These are phyloP conservation scores for Azorinus chamasolen DNA, from an alignment of 2,888 invertebrate genomes.

Conservation along the genomic window DNA sequence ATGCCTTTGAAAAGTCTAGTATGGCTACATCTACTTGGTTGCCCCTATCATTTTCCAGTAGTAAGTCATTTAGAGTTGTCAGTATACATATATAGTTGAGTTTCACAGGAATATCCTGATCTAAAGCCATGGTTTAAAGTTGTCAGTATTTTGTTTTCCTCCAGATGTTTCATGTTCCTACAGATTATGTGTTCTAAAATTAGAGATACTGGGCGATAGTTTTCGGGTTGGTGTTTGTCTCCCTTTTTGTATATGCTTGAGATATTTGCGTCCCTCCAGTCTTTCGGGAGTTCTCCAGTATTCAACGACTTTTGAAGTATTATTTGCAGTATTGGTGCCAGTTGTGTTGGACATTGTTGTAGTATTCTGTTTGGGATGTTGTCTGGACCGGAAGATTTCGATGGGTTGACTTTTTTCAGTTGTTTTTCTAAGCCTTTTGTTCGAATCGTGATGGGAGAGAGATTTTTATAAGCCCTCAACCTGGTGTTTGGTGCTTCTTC, in stretches of 20 bases:
- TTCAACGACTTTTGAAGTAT: constrained; percentile 21
- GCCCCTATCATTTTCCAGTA: no score
- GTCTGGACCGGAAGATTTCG: constrained; percentile 51
- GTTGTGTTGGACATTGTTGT: constrained; percentile 37
- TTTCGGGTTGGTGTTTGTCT: constrained; percentile 16
- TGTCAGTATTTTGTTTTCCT: constrained; percentile 14
- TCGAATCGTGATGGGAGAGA: no score
- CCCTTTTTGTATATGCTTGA: constrained; percentile 15
- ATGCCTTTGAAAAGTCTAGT: constrained; percentile 16
- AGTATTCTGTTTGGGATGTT: no score
- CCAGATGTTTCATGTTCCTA: neutral
- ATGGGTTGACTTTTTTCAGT: constrained; percentile 17
- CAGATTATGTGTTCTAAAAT: constrained; percentile 29
- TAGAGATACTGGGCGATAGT: constrained; percentile 12
- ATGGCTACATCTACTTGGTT: constrained; percentile 19
- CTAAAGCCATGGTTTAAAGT: constrained; percentile 22
- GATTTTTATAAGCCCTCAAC: no score
- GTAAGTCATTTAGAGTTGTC: constrained; percentile 1
- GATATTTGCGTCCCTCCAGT: constrained; percentile 29
- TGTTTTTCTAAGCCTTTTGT: constrained; percentile 38
- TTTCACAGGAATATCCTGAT: constrained; percentile 6
- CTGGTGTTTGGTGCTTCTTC: no score
- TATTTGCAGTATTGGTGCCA: constrained; percentile 13
- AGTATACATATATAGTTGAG: constrained; percentile 9
- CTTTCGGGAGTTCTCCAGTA: constrained; percentile 8